A percentile compares a stretch with the other conserved stretches of the same genome.
Evolutionary conservation across 1,140 invertebrate genomes (phyloP).

Genomic region (Archivesica marissinica): DNA sequence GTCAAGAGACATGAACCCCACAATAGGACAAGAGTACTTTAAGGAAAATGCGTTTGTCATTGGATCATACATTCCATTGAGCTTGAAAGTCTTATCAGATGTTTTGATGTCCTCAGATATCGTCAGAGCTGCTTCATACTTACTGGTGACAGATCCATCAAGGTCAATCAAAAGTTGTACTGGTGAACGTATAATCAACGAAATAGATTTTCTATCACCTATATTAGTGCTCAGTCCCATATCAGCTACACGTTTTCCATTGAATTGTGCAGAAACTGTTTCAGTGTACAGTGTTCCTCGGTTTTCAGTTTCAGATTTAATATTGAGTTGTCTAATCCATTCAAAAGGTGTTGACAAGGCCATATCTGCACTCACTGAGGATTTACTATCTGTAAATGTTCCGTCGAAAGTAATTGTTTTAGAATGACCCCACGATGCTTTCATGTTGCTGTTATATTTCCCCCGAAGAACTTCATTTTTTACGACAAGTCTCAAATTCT

Average conservation of each 20-base stretch:
- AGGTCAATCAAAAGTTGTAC: not conserved
- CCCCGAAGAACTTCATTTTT: not conserved
- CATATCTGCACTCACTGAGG: not conserved
- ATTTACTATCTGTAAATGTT: constrained; percentile 16
- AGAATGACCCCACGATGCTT: not conserved
- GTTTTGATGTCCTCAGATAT: not conserved
- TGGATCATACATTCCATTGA: constrained; percentile 20
- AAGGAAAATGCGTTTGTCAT: not conserved
- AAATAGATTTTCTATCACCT: not conserved
- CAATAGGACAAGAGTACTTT: constrained; percentile 7
- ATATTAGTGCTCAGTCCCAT: not conserved
- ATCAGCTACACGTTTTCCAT: constrained; percentile 7
- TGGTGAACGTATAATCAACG: constrained; percentile 6
- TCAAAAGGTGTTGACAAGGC: constrained; percentile 24
- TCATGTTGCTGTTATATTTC: not conserved
- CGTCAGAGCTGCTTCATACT: constrained; percentile 9
- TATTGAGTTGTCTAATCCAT: not conserved
- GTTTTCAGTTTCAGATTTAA: constrained; percentile 7
- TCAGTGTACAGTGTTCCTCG: not conserved
- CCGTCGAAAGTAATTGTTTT: constrained; percentile 15
- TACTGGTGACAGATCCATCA: not conserved
- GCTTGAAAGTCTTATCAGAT: not conserved
- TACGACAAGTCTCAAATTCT: constrained; percentile 12
- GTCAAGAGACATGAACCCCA: not conserved
- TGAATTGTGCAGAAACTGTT: not conserved